phyloP scores from a whole-genome alignment of 2,888 invertebrate genomes.

The Drosophila recens region DNA sequence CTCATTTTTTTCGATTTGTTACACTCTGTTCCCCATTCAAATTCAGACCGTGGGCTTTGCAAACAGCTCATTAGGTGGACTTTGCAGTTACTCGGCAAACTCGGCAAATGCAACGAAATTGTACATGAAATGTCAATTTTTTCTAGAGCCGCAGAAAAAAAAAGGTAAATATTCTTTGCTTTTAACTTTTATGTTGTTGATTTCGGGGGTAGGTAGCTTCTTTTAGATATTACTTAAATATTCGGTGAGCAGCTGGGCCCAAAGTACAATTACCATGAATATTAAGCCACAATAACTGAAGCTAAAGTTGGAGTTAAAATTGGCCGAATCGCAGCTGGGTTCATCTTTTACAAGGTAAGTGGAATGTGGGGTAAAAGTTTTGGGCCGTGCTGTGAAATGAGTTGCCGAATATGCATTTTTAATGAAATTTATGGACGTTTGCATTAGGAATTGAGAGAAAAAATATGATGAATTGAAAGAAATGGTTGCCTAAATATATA shows the following conservation, averaged over 20 bases:
- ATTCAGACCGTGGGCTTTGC: slow-evolving; percentile 53
- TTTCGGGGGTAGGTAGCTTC: slow-evolving; percentile 42
- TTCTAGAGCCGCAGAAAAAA: slow-evolving; percentile 16
- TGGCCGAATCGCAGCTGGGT: slow-evolving; percentile 63
- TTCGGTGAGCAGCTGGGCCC: slow-evolving; percentile 67
- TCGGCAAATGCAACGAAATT: slow-evolving; percentile 58
- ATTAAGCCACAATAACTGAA: slow-evolving; percentile 65
- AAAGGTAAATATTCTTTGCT: slow-evolving; percentile 55
- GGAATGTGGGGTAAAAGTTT: slow-evolving; percentile 54
- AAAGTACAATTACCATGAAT: slow-evolving; percentile 72
- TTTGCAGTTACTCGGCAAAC: slow-evolving; percentile 79
- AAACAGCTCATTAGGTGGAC: slow-evolving; percentile 83
- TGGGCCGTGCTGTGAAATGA: slow-evolving; percentile 12
- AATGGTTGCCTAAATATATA: slow-evolving; percentile 1
- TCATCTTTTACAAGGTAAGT: slow-evolving; percentile 47
- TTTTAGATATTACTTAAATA: slow-evolving; percentile 61
- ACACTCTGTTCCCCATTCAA: slow-evolving; percentile 51
- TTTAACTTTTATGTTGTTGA: slow-evolving; percentile 51
- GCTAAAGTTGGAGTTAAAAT: slow-evolving; percentile 57
- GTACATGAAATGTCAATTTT: slow-evolving; percentile 49
- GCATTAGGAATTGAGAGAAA: slow-evolving; percentile 57
- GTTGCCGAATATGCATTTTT: slow-evolving; percentile 68
- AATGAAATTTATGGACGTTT: slow-evolving; percentile 72
- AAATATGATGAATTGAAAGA: slow-evolving; percentile 19
- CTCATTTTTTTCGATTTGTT: slow-evolving; percentile 72